Evolutionary conservation across 2,888 invertebrate species (phyloP).

Genomic region (Apotomis turbidana): DNA sequence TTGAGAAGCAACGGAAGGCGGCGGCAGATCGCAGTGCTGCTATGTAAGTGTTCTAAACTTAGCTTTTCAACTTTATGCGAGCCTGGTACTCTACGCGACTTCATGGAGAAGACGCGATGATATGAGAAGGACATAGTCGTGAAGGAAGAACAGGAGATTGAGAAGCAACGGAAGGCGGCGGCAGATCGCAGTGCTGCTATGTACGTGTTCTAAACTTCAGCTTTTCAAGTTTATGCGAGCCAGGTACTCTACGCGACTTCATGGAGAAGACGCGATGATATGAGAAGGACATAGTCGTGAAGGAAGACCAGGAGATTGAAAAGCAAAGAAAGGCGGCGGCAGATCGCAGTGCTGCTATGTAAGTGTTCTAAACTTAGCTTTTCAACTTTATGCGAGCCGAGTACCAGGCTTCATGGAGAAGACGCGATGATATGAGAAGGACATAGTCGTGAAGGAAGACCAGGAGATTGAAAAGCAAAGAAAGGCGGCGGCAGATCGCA

Average conservation of each 20-base stretch:
- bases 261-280: constrained; percentile 43
- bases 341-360: constrained; percentile 61
- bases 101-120: too few species aligned
- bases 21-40: constrained; percentile 50
- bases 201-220: constrained; percentile 51
- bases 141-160: constrained; percentile 69
- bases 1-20: constrained; percentile 56
- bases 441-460: constrained; percentile 74
- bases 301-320: constrained; percentile 70
- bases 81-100: constrained; percentile 44
- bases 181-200: constrained; percentile 57
- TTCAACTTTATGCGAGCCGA: constrained; percentile 1
- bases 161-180: constrained; percentile 53
- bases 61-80: too few species aligned
- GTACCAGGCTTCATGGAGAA: constrained; percentile 67
- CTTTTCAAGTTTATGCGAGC: neutral
- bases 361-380: constrained; percentile 42
- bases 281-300: constrained; percentile 56
- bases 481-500: constrained; percentile 56
- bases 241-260: neutral
- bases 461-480: constrained; percentile 58
- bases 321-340: constrained; percentile 53
- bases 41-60: too few species aligned
- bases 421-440: constrained; percentile 81
- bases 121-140: constrained; percentile 52